Conservation (phyloP, 2,797 vertebrate genomes). For the Brachyrhaphis roseni region DNA sequence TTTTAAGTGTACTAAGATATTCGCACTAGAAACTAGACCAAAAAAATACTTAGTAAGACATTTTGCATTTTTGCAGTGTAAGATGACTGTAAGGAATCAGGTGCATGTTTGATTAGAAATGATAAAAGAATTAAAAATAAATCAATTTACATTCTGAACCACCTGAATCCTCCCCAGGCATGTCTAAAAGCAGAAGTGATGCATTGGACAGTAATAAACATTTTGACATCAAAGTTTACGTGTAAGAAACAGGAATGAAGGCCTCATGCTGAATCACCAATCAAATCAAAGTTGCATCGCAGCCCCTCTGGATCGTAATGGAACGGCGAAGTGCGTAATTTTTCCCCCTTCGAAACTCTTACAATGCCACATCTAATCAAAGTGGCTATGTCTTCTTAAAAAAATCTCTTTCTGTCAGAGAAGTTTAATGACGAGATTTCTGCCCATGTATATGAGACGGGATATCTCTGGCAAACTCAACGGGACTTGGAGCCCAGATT, state of each 20-base stretch:
- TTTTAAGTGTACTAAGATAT: too few relatives aligned
- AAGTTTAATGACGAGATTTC: slow-evolving; percentile 1
- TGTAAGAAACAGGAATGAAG: too few relatives aligned
- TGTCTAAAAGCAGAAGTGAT: too few relatives aligned
- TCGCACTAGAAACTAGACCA: too few relatives aligned
- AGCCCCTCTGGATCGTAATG: neutral
- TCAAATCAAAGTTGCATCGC: neutral
- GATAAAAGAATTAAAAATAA: neutral
- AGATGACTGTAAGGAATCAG: neutral
- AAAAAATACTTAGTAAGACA: too few relatives aligned
- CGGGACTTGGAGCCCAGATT: neutral
- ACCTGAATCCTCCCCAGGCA: neutral
- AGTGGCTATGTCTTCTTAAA: neutral
- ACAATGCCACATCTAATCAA: neutral
- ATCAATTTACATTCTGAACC: neutral
- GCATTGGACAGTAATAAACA: neutral
- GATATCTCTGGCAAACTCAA: slow-evolving; percentile 1
- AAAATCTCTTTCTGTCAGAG: too few relatives aligned
- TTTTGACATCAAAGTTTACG: neutral
- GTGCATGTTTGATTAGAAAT: neutral
- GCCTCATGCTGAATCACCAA: neutral
- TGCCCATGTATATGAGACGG: slow-evolving; percentile 9
- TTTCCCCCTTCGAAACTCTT: neutral
- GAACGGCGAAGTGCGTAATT: neutral
- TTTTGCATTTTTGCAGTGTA: neutral